Evolutionary conservation across 2,797 vertebrate species (phyloP), one percentile per base, ranked within the genome.

Genomic region (Galaxias olidus): DNA sequence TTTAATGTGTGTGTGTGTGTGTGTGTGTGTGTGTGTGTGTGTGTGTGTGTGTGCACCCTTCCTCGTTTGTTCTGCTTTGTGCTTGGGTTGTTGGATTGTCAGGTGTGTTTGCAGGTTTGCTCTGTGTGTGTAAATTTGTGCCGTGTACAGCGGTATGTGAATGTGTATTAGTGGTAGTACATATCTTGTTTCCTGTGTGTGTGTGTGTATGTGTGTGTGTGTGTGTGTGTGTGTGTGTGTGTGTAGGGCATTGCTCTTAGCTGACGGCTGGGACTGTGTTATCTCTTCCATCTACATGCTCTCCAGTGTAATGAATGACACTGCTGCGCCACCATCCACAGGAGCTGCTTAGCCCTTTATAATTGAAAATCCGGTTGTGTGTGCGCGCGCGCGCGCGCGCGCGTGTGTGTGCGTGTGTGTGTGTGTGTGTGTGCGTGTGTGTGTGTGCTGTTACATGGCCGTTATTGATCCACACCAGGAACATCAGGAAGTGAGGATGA

Each of bases 321-420:
- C 45, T 45, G 57, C 67, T 47, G 60, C 40, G 20, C 56, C 41
- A 56, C 55, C 57, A 46, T 68, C 63, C 68, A 78, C 78, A 79
- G 80, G 76, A 79, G 72, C 81, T 84, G 80, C 82, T 84, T 84
- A 86, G 84, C 69, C 78, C 76, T 79, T 75, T 84, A 82, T 86
- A 81, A 86, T 82, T 82, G 78, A 78, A 86, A 84, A 84, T 78
- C 65, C 69, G 47, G 4, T 19, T 60, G 57, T 58, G 77, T 68
- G 63, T 71, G 79, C 77, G 30, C 14, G 58, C 58, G 66, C 77
- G 71, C 49, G 59, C 11, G 43, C 47, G 10, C 2, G 49, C 8
- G 49, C 8, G 49, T 15, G 49, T n/a, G 49, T 1, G 14, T 6
- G 48, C 1, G 48, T n/a, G 49, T n/a, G 49, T n/a, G n/a, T 1